A percentile compares a stretch with the other conserved stretches of the same genome.
phyloP scores from a whole-genome alignment of 2,888 invertebrate species.

The Pollenia angustigena region DNA sequence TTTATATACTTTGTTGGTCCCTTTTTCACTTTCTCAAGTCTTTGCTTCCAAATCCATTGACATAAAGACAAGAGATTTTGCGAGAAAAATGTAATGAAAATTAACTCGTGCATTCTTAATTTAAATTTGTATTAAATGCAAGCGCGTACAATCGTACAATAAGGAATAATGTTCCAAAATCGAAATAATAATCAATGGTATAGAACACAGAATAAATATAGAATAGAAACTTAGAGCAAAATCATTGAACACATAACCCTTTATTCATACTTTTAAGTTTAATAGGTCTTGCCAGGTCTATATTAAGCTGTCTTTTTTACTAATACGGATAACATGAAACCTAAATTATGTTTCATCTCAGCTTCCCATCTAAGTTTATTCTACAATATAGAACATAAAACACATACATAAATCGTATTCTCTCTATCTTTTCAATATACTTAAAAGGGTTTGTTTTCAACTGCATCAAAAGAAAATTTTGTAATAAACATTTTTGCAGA shows the following conservation, averaged over 20 bases:
- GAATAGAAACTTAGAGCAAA: no score
- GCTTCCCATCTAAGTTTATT: no score
- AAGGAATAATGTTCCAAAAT: constrained; percentile 20
- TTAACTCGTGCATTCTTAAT: constrained; percentile 84
- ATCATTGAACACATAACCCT: no score
- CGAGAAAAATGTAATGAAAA: constrained; percentile 80
- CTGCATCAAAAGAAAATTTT: constrained; percentile 6
- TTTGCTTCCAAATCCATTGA: neutral
- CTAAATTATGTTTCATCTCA: no score
- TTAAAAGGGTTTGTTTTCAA: neutral
- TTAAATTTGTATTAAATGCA: constrained; percentile 79
- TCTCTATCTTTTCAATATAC: neutral
- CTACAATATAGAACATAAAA: no score
- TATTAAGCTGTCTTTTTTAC: no score
- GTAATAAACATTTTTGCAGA: constrained; percentile 21
- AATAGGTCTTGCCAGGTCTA: no score
- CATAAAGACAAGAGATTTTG: constrained; percentile 34
- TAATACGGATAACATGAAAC: no score
- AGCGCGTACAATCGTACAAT: constrained; percentile 17
- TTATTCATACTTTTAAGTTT: no score
- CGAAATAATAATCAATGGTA: constrained; percentile 8
- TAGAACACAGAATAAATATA: neutral
- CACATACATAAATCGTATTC: neutral
- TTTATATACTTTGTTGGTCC: neutral
- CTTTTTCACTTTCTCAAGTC: neutral